Evolutionary conservation across 2,797 vertebrate species (phyloP), one percentile per base, ranked within the genome.

Genomic region (Myoxocephalus aenaeus): DNA sequence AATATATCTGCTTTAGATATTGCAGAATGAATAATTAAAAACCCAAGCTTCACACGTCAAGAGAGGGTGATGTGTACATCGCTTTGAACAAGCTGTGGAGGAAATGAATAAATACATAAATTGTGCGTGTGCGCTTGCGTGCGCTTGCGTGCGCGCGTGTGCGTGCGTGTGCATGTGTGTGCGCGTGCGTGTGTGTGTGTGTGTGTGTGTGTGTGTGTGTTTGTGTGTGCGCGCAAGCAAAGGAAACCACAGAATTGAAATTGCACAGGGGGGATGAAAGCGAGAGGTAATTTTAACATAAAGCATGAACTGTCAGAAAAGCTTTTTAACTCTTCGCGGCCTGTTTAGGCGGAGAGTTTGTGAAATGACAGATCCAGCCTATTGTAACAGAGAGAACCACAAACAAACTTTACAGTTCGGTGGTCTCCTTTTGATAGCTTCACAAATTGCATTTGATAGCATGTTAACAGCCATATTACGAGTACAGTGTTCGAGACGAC

Each of bases 1-100:
- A 81, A 89, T 90, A 83, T 90, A 84, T 85, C 86, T 89, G 83
- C 90, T 92, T 92, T 75, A 84, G 89, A 92, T 90, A 86, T 88
- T 71, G 82, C 82, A 15, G 54, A 89, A 93, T 93, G 86, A 94
- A 93, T 93, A 91, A 93, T 94, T 94, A 92, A 94, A 88, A 93
- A 84, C 65, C 78, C 38, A 61, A 77, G 92, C 90, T 89, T 93
- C 73, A 89, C 79, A 89, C 72, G 82, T 91, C 91, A 92, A 80
- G 80, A 87, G 76, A 84, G 79, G 83, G 80, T 86, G 89, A 90
- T 90, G 89, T 83, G 86, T 91, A 87, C 86, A 91, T 89, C 80
- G 70, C 90, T 93, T 92, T 92, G 88, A 92, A 92, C 81, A 86
- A 91, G 84, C 81, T 84, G 82, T 59, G 42, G 80, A 88, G 85